phyloP scores from a whole-genome alignment of 2,113 vertebrate genomes.

The Perognathus longimembris region DNA sequence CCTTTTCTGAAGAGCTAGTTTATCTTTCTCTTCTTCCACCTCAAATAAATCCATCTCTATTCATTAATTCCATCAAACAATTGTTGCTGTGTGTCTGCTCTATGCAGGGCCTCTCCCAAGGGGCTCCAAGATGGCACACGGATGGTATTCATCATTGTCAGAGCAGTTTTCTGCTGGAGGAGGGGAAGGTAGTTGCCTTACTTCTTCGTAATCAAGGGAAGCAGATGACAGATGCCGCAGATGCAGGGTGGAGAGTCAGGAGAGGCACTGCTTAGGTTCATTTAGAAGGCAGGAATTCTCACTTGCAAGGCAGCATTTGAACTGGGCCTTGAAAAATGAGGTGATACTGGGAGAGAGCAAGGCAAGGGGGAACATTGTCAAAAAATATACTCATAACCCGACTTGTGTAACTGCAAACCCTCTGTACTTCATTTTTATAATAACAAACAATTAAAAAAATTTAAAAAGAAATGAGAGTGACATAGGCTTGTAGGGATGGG shows the following conservation, averaged over 20 bases:
- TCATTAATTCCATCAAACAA: constrained; percentile 5
- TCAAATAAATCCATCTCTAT: constrained; percentile 21
- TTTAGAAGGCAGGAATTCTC: not conserved
- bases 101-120: not conserved
- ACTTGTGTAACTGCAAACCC: no score
- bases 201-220: not conserved
- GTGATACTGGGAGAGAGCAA: not conserved
- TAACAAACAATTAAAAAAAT: no score
- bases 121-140: not conserved
- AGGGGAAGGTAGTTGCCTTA: not conserved
- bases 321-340: not conserved
- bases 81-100: not conserved
- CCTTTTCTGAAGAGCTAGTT: constrained; percentile 20
- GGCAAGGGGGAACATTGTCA: no score
- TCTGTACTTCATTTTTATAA: no score
- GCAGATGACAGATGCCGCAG: not conserved
- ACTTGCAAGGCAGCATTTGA: not conserved
- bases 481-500: not conserved
- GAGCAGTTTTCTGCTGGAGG: not conserved
- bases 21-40: constrained; percentile 9
- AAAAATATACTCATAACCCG: no score
- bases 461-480: not conserved
- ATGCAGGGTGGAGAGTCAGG: not conserved
- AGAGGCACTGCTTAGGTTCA: not conserved
- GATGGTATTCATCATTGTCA: not conserved